Evolutionary conservation across 2,113 vertebrate species (phyloP), one percentile per base, ranked within the genome.

Genomic region (Melanocharis versteri): DNA sequence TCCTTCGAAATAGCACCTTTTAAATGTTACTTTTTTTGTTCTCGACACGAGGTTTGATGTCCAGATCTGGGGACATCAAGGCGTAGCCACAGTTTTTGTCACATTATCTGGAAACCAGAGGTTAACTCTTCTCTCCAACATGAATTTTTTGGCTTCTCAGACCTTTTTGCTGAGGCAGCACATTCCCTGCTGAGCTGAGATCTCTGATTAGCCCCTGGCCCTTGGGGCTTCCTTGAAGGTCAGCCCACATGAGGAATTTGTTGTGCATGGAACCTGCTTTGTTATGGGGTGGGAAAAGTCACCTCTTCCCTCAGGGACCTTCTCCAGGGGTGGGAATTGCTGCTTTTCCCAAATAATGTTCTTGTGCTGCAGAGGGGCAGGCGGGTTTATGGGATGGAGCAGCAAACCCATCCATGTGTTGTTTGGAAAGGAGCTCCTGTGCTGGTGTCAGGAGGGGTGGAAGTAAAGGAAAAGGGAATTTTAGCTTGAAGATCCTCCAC

Each of bases 351-450:
- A 27, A 42, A n/a, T 33, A 20, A 51, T 2, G 1, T 39, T 31
- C 0, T 4, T 45, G 50, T 16, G 22, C 26, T 61, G 19, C 21
- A 12, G 3, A 62, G 42, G 47, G 70, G 30, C 27, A 33, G 15
- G 39, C 5, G n/a, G 50, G 3, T 30, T 86, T 18, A 3, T 6
- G 19, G 77, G 48, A 35, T 5, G 33, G 8, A 56, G 24, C 10
- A 62, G 20, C 11, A 60, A 47, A 35, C 1, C 0, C 21, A 14
- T 13, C 42, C 3, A 0, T 9, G 35, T 2, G 3, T 8, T n/a
- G 17, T 16, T 48, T 23, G 58, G 42, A 65, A 66, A 37, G 19
- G 22, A 83, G 3, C 5, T 6, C 37, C 30, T 24, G 47, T 24
- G 33, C 18, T 31, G 1, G 5, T 7, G 8, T 8, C 39, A 22